These are phyloP conservation scores for Anthopleura xanthogrammica DNA, from an alignment of 92 coral and sea anemone species.

Conservation along the genomic window DNA sequence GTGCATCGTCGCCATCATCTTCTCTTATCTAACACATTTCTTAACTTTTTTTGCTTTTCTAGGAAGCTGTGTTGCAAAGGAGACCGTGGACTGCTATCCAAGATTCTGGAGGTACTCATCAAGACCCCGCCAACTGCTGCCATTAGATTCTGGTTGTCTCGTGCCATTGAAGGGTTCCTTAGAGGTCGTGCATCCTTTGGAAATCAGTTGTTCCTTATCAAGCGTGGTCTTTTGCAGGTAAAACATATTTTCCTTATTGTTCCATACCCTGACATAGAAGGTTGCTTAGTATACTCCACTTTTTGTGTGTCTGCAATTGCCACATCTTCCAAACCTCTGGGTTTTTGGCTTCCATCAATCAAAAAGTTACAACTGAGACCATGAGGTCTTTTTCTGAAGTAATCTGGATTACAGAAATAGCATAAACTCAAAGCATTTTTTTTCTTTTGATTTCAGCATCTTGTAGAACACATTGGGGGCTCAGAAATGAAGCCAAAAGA, in stretches of 20 bases:
- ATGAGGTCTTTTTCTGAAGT: no score
- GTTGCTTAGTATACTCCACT: no score
- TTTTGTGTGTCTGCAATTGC: no score
- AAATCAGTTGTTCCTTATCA: conserved; percentile 92
- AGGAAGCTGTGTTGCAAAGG: conserved; percentile 80
- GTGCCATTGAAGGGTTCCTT: conserved; percentile 97
- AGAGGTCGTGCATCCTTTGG: conserved; percentile 95
- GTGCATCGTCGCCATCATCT: no score
- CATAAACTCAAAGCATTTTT: no score
- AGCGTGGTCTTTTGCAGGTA: conserved; percentile 93
- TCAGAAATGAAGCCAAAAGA: conserved; percentile 90
- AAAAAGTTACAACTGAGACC: not conserved
- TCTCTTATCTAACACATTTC: no score
- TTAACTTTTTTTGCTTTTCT: not conserved
- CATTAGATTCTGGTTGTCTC: conserved; percentile 95
- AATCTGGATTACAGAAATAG: not conserved
- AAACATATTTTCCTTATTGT: not conserved
- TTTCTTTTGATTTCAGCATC: conserved; percentile 58
- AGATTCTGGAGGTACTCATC: conserved; percentile 77
- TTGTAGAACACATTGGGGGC: conserved; percentile 90
- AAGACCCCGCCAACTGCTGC: conserved; percentile 79
- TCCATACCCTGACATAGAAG: no score
- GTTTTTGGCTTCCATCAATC: no score
- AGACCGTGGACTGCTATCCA: conserved; percentile 86
- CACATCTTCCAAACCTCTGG: no score